phyloP scores from a whole-genome alignment of 2,113 vertebrate genomes.

The Chloroceryle aenea region DNA sequence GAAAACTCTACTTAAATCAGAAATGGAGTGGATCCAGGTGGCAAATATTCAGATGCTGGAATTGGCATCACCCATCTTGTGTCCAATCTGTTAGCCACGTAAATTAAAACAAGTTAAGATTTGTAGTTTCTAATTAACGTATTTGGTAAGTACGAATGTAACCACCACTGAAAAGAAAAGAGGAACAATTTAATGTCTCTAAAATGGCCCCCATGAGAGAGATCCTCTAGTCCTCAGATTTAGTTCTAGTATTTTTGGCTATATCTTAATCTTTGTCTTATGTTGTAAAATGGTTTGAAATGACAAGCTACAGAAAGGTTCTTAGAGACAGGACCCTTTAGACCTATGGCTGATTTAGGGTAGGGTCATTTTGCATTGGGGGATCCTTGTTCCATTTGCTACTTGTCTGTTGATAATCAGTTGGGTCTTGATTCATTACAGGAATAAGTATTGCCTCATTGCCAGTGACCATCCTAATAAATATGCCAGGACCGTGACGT shows the following conservation, averaged over 20 bases:
- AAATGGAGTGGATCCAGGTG: conserved; percentile 53
- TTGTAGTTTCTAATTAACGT: not conserved
- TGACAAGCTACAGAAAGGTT: not conserved
- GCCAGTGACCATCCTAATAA: not conserved
- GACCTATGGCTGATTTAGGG: not conserved
- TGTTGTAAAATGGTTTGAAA: not conserved
- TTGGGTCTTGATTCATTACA: not conserved
- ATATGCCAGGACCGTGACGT: not conserved
- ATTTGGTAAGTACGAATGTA: not conserved
- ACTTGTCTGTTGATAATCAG: not conserved
- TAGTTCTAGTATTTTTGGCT: not conserved
- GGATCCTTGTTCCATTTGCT: not conserved
- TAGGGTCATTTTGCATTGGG: not conserved
- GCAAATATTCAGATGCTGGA: conserved; percentile 31
- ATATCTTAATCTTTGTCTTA: not conserved
- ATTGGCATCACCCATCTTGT: not conserved
- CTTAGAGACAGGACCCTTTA: not conserved
- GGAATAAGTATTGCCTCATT: not conserved
- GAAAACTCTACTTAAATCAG: conserved; percentile 42
- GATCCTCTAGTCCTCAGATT: not conserved
- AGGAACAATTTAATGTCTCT: not conserved
- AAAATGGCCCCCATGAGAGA: not conserved
- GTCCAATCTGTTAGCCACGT: conserved; percentile 34
- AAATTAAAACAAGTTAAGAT: not conserved
- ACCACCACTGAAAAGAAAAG: not conserved